Percentiles rank a stretch among this genome's conserved stretches.
phyloP scores from a whole-genome alignment of 2,888 invertebrate genomes.

The Tridacna crocea region DNA sequence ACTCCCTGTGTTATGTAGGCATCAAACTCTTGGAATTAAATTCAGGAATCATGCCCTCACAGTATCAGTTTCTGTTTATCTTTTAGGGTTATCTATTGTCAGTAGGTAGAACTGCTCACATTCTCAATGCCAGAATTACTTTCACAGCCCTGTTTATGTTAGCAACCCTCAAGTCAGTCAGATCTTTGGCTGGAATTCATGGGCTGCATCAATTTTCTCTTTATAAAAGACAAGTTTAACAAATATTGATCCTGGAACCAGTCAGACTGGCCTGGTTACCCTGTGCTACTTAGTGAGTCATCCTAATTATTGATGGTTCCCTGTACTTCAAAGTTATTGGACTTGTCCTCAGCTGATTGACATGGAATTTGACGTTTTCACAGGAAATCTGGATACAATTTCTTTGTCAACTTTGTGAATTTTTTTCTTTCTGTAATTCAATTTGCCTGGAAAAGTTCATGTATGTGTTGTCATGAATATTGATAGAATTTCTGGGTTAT shows the following conservation, averaged over 20 bases:
- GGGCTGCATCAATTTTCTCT: conserved; percentile 26
- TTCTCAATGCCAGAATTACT: too few relatives aligned
- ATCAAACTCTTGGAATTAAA: too few relatives aligned
- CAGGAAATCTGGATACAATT: neutral
- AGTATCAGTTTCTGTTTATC: too few relatives aligned
- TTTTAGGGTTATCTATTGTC: neutral
- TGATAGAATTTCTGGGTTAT: neutral
- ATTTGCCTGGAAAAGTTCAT: too few relatives aligned
- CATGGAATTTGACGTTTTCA: conserved; percentile 32
- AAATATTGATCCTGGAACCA: conserved; percentile 36
- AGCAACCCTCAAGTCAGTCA: neutral
- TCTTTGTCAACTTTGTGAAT: conserved; percentile 13
- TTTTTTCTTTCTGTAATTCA: neutral
- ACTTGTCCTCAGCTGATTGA: conserved; percentile 37
- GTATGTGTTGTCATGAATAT: neutral
- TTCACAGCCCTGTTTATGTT: neutral
- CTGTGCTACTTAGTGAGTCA: conserved; percentile 35
- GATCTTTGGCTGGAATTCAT: conserved; percentile 21
- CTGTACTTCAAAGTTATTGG: conserved; percentile 21
- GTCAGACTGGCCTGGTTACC: conserved; percentile 35
- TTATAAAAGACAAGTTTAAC: conserved; percentile 31
- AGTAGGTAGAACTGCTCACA: neutral
- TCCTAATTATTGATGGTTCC: conserved; percentile 22
- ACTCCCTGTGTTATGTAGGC: too few relatives aligned
- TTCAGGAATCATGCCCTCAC: too few relatives aligned